Conservation (phyloP, 1,140 invertebrate species). For the Magallana ariakensis region DNA sequence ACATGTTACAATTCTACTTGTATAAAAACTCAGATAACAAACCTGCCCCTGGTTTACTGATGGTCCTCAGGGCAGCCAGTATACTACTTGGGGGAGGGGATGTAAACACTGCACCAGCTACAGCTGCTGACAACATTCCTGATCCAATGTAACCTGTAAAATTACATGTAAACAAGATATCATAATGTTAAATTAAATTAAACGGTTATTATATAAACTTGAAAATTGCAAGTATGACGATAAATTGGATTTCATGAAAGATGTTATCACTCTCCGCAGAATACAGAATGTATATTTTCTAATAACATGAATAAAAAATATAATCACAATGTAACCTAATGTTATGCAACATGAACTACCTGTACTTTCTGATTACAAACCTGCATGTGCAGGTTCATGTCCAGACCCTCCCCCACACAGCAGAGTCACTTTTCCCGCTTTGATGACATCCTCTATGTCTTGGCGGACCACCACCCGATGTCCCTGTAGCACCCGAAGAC, state of each 20-base stretch:
- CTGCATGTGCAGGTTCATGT: constrained; percentile 90
- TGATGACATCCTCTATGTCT: constrained; percentile 81
- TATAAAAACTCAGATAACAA: not conserved
- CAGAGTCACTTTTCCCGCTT: constrained; percentile 84
- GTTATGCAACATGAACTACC: not conserved
- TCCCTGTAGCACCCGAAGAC: constrained; percentile 83
- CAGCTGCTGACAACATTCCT: constrained; percentile 88
- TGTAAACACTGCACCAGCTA: constrained; percentile 89
- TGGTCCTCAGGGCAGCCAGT: constrained; percentile 84
- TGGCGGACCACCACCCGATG: constrained; percentile 83
- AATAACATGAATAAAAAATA: too few species aligned
- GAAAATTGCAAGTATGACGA: too few species aligned
- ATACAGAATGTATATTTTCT: too few species aligned
- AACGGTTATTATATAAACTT: too few species aligned
- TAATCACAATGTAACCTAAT: not conserved
- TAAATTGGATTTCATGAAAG: not conserved
- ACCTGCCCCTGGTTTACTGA: constrained; percentile 74
- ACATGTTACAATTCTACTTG: too few species aligned
- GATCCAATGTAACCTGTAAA: constrained; percentile 87
- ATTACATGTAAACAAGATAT: not conserved
- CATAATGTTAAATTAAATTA: too few species aligned
- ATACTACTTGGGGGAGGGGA: constrained; percentile 88
- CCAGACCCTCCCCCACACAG: constrained; percentile 90
- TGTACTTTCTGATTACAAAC: constrained; percentile 77
- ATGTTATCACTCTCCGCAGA: too few species aligned